Evolutionary conservation across 2,797 vertebrate species (phyloP).

Genomic region (Pseudopleuronectes americanus): DNA sequence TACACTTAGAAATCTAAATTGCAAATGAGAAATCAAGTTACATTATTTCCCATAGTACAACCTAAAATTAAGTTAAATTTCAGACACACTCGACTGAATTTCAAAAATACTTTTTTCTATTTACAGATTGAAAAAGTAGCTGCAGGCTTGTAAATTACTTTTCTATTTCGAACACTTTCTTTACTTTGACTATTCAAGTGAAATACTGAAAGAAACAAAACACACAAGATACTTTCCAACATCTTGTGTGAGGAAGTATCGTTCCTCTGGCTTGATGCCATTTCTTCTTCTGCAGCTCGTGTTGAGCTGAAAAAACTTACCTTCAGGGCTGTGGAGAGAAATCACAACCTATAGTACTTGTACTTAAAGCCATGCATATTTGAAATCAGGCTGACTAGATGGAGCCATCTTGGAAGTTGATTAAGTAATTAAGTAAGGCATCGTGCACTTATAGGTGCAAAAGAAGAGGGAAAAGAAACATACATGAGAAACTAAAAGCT

Average conservation of each 20-base stretch:
- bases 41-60: too few species aligned
- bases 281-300: conserved; percentile 1
- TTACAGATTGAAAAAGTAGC: neutral
- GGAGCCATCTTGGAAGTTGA: neutral
- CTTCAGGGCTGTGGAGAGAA: conserved; percentile 63
- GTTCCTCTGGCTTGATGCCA: neutral
- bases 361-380: neutral
- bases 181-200: neutral
- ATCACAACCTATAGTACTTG: neutral
- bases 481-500: neutral
- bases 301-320: conserved; percentile 73
- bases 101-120: neutral
- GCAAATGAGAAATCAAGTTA: too few species aligned
- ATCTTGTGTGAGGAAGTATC: too few species aligned
- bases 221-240: neutral
- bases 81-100: too few species aligned
- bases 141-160: neutral
- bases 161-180: rapidly evolving
- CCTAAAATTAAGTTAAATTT: too few species aligned
- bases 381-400: neutral
- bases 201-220: conserved; percentile 10
- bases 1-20: neutral
- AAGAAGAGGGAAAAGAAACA: too few species aligned
- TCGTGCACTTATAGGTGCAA: neutral
- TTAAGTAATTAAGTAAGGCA: neutral